Conservation (phyloP, 2,797 vertebrate species). For the Smutsia temminckii region DNA sequence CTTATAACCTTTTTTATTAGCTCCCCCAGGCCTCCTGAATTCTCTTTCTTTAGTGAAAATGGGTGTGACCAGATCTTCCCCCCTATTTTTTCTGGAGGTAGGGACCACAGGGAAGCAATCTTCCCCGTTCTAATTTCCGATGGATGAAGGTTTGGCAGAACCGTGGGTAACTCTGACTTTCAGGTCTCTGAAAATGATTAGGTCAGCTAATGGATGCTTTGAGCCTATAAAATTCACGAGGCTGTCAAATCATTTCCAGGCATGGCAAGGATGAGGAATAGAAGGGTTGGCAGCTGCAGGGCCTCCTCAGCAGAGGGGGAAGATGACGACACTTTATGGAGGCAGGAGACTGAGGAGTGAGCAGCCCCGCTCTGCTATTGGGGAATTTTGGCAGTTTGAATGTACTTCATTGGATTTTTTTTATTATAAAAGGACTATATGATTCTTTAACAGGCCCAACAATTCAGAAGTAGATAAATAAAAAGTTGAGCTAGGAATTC, state of each 20-base stretch:
- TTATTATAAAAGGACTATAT: background rate
- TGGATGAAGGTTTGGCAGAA: background rate
- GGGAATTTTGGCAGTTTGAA: background rate
- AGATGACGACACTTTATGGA: rapidly evolving
- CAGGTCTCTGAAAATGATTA: conserved; percentile 45
- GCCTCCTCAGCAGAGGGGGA: background rate
- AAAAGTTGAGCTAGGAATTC: background rate
- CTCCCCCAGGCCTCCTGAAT: background rate
- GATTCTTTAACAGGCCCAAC: background rate
- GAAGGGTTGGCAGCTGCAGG: background rate
- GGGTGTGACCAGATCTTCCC: background rate
- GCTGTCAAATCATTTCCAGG: conserved; percentile 52
- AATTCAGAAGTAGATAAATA: background rate
- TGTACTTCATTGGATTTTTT: background rate
- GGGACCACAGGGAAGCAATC: background rate
- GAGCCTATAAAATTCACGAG: background rate
- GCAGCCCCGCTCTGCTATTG: background rate
- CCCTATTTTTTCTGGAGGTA: background rate
- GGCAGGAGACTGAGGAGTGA: background rate
- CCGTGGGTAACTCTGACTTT: background rate
- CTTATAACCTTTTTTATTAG: background rate
- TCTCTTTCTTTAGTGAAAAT: background rate
- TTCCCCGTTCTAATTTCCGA: background rate
- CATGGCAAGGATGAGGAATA: rapidly evolving
- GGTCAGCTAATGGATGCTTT: conserved; percentile 46